Evolutionary conservation across 1,140 invertebrate species (phyloP).

Genomic region (Magallana angulata): DNA sequence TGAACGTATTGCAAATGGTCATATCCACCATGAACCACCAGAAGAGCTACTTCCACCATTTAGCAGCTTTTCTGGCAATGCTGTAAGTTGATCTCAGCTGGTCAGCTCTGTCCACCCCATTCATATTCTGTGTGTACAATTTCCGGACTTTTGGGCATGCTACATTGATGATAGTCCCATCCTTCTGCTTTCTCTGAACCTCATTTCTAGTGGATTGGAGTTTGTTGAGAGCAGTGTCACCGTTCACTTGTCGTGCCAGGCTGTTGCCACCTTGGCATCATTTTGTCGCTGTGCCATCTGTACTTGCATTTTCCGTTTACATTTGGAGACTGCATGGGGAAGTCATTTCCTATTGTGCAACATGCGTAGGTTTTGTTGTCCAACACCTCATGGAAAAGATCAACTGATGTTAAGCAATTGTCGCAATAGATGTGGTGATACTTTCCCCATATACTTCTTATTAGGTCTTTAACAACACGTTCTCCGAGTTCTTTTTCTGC

Average conservation of each 20-base stretch:
- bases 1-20: constrained; percentile 28
- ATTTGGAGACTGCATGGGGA: not conserved
- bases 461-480: constrained; percentile 13
- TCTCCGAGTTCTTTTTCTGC: not conserved
- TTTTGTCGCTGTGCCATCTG: not conserved
- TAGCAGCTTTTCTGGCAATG: constrained; percentile 10
- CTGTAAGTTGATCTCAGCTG: constrained; percentile 46
- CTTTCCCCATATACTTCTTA: not conserved
- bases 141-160: constrained; percentile 6
- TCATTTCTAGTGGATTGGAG: constrained; percentile 21
- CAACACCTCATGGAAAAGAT: not conserved
- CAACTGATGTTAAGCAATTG: constrained; percentile 29
- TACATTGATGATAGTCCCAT: constrained; percentile 2
- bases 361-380: not conserved
- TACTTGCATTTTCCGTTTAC: not conserved
- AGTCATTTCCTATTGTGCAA: constrained; percentile 17
- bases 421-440: constrained; percentile 31
- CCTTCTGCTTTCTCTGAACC: constrained; percentile 40
- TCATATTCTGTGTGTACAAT: constrained; percentile 38
- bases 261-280: not conserved
- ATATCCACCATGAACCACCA: constrained; percentile 53
- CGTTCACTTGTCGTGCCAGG: constrained; percentile 37
- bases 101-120: constrained; percentile 53
- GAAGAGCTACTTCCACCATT: constrained; percentile 55
- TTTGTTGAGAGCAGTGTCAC: not conserved